Base-by-base conservation (phyloP, 2,888 invertebrate species). In the Agrypnus murinus region DNA sequence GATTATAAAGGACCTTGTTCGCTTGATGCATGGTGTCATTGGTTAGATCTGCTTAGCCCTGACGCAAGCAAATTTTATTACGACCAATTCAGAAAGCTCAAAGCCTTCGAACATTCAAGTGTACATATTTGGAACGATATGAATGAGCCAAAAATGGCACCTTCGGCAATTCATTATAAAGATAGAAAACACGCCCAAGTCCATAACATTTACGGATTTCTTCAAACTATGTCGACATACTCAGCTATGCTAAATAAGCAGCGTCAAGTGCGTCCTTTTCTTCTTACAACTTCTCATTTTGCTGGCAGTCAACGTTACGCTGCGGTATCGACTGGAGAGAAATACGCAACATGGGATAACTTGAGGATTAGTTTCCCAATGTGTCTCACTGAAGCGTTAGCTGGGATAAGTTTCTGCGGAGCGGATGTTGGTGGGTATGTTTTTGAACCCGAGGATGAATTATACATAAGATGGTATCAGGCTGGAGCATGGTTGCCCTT, bases 261-360 rank as follows among this genome's bases (percentile, higher is more conserved):
- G 0, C 88, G 91, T 74, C 89, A 90, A 50, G 88, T 89, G 78
- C 87, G 99, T 32, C 97, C 98, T 0, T 99, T 99, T 84, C 92
- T 99, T 65, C 87, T 99, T 9, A 93, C 96, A 0, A 87, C 99
- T 25, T 91, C 97, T 0, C 92, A 94, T 79, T 99, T 96, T 85
- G 92, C 96, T 4, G 99, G 99, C 0, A 92, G 95, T 0, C 99
- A 99, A 86, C 90, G 96, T 83, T 95, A 89, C 80, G 90, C 93
- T 0, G 94, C 97, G 0, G 92, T 98, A 31, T 99, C 99, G 99
- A 99, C 99, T 0, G 99, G 99, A 0, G 99, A 99, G 85, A 99
- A 99, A 84, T 87, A 89, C 48, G 97, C 95, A 0, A 94, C 96
- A 25, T 99, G 98, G 98, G 89, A 90, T 1, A 97, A 97, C 86